These are phyloP conservation scores for Cataglyphis livida DNA, from an alignment of 2,888 invertebrate genomes.

Conservation along the genomic window DNA sequence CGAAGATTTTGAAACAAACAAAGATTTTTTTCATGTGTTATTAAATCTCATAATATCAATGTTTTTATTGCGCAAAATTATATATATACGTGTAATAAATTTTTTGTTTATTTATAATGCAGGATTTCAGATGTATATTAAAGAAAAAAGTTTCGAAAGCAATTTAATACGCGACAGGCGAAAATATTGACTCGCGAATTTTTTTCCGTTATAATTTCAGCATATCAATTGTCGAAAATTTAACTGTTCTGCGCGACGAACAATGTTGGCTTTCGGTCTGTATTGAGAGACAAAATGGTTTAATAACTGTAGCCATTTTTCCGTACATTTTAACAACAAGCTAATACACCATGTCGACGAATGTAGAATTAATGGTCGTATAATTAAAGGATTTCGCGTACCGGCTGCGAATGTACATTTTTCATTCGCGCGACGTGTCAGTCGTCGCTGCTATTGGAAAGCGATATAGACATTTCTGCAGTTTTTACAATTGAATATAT, in stretches of 20 bases:
- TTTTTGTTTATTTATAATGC: background rate
- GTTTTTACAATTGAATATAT: slow-evolving; percentile 63
- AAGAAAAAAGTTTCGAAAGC: background rate
- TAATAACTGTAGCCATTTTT: slow-evolving; percentile 48
- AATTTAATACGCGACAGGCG: background rate
- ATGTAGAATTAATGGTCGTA: slow-evolving; percentile 53
- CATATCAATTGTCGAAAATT: slow-evolving; percentile 9
- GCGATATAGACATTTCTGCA: slow-evolving; percentile 66
- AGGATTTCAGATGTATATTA: background rate
- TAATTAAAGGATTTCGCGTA: slow-evolving; percentile 57
- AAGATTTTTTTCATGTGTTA: background rate
- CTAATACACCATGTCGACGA: slow-evolving; percentile 49
- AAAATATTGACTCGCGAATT: slow-evolving; percentile 17
- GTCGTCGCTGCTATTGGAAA: slow-evolving; percentile 70
- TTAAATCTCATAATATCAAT: background rate
- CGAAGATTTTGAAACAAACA: background rate
- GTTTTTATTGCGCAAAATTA: background rate
- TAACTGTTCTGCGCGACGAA: slow-evolving; percentile 8
- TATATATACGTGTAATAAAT: background rate
- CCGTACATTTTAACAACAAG: slow-evolving; percentile 49
- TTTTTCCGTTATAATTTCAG: background rate
- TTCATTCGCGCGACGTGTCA: slow-evolving; percentile 57
- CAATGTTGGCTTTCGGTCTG: slow-evolving; percentile 11
- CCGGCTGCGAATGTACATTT: slow-evolving; percentile 55
- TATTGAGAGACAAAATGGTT: slow-evolving; percentile 42